Evolutionary conservation across 2,888 invertebrate species (phyloP), one percentile per base, ranked within the genome.

Genomic region (Trachelus stipa): DNA sequence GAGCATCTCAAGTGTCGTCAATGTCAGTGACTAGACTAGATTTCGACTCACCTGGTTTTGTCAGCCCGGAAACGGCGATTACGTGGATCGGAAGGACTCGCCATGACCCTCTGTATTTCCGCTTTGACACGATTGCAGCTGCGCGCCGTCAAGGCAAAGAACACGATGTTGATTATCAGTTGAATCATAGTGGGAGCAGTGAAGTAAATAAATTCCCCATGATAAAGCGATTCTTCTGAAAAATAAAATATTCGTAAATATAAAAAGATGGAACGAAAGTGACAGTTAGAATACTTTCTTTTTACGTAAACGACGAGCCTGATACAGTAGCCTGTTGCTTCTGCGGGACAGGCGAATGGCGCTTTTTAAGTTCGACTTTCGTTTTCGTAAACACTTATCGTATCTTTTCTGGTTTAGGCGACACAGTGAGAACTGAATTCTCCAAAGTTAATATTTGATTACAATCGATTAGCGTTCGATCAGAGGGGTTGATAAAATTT

Each of bases 91-190:
- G 94, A 93, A 12, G 93, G 92, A 69, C 94, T 94, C 1, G 94
- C 93, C 68, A 94, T 94, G 84, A 95, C 94, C 92, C 96, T 93
- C 34, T 94, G 93, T 83, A 96, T 95, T 91, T 96, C 96, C 0
- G 94, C 94, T 91, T 96, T 96, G 4, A 96, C 95, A 84, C 93
- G 93, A 82, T 94, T 94, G 87, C 96, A 96, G 86, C 96, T 94
- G 12, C 94, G 91, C 3, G 95, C 93, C 0, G 96, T 96, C 84
- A 95, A 91, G 80, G 94, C 90, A 92, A 96, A 96, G 30, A 96
- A 92, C 33, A 94, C 90, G 73, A 94, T 92, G 90, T 96, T 96
- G n/a, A 93, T 92, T 37, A 94, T 91, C 69, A 95, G 93, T 83
- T 95, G 92, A 11, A 95, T 81, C 0, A 94, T 94, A 88, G 95